Percentiles rank a stretch among this genome's conserved stretches.
phyloP scores from a whole-genome alignment of 2,888 invertebrate genomes.

The Coronaproctus castanopsis region DNA sequence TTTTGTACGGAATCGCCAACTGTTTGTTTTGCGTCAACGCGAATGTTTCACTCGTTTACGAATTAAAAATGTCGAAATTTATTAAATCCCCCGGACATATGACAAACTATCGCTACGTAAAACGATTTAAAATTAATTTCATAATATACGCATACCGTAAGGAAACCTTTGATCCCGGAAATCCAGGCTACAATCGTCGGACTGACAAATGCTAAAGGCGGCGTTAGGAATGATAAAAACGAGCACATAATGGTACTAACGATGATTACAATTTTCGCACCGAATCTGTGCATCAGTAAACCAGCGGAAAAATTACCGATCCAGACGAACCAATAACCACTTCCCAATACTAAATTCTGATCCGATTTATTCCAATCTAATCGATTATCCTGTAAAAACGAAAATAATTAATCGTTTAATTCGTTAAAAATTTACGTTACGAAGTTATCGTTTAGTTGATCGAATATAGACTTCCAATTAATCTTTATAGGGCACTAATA shows the following conservation, averaged over 20 bases:
- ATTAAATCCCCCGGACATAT: no score
- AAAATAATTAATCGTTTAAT: no score
- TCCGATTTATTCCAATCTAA: constrained; percentile 4
- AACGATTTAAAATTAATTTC: no score
- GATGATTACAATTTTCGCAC: constrained; percentile 1
- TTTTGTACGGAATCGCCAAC: no score
- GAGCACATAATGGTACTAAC: background rate
- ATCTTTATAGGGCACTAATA: no score
- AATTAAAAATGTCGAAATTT: no score
- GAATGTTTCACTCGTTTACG: no score
- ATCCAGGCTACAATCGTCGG: constrained; percentile 1
- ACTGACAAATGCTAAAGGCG: background rate
- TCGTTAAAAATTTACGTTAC: no score
- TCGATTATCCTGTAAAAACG: constrained; percentile 15
- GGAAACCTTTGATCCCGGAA: constrained; percentile 2
- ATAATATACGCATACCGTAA: background rate
- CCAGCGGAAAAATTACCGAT: background rate
- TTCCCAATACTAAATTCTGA: background rate
- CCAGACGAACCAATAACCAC: background rate
- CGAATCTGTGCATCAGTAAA: constrained; percentile 1
- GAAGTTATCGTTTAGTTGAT: no score
- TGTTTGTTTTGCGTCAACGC: no score
- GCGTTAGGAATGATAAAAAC: constrained; percentile 4
- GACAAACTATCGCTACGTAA: no score
- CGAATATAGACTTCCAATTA: no score